Base-by-base conservation (phyloP, 1,140 invertebrate species). In the Teleopsis dalmanni region DNA sequence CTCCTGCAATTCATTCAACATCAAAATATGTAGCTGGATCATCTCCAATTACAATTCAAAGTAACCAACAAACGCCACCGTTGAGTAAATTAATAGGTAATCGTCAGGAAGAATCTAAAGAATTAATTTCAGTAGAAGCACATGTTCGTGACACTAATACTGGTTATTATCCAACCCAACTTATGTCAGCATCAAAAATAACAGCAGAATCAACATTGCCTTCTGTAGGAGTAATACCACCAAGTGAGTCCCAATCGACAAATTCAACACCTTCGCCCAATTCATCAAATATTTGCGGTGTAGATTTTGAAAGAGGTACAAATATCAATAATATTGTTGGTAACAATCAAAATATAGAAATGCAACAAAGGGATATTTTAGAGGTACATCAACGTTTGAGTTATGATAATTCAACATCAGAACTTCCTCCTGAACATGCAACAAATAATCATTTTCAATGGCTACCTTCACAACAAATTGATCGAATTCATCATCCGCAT, bases 251-350 rank as follows among this genome's bases (percentile, higher is more conserved):
- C 27, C n/a, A n/a, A n/a, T n/a, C n/a, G n/a, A n/a, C n/a, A n/a
- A n/a, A n/a, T n/a, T n/a, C n/a, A 11, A 35, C 63, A 4, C 60
- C 63, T 2, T 60, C 63, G 1, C 63, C 64, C 3, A 67, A 54
- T 37, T 66, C 64, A 1, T 64, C 64, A 10, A 64, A 60, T 21
- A 57, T 64, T 40, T 66, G 63, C 27, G n/a, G 51, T 10, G 53
- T 60, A 13, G 63, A 66, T 16, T 66, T 66, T 36, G 61, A 66
- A 0, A 49, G 55, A 3, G 57, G 61, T 3, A 40, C 51, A 25
- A 19, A 13, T 3, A 16, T 11, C n/a, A 6, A 9, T 23, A 3
- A 13, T 3, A 13, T 21, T 14, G 2, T 29, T 29, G 14, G 10
- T 23, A 46, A 7, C 35, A 22, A 25, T 9, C 14, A 38, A 26